Percentiles rank a stretch among this genome's conserved stretches.
phyloP scores from a whole-genome alignment of 2,797 vertebrate genomes.

The Micromesistius poutassou region DNA sequence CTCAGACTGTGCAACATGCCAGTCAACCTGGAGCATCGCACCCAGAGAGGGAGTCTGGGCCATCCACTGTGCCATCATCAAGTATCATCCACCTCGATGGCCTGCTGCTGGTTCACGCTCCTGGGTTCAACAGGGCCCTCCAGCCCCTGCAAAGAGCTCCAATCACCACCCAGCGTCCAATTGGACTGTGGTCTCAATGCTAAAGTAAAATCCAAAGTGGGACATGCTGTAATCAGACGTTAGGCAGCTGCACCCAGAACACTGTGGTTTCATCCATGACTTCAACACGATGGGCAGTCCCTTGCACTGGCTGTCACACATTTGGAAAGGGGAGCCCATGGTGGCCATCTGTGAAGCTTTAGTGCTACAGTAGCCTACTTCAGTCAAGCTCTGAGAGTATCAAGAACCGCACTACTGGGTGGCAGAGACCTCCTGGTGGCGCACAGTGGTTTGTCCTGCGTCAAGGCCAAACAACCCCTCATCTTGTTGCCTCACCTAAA shows the following conservation, averaged over 20 bases:
- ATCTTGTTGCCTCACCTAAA: background rate
- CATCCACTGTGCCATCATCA: background rate
- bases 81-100: background rate
- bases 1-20: background rate
- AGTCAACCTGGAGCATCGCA: background rate
- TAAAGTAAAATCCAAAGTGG: background rate
- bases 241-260: background rate
- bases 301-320: background rate
- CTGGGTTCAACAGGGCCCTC: background rate
- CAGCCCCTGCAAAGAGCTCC: conserved; percentile 33
- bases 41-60: background rate
- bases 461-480: background rate
- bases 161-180: background rate
- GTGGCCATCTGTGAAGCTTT: background rate
- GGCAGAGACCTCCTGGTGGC: background rate
- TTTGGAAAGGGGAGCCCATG: background rate
- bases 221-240: background rate
- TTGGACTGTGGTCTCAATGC: background rate
- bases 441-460: background rate
- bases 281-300: background rate
- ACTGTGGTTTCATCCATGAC: background rate
- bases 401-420: background rate
- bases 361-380: background rate
- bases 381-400: background rate
- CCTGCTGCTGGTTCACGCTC: background rate